Conservation (phyloP, 2,888 invertebrate species). For the Tetanocera ferruginea region DNA sequence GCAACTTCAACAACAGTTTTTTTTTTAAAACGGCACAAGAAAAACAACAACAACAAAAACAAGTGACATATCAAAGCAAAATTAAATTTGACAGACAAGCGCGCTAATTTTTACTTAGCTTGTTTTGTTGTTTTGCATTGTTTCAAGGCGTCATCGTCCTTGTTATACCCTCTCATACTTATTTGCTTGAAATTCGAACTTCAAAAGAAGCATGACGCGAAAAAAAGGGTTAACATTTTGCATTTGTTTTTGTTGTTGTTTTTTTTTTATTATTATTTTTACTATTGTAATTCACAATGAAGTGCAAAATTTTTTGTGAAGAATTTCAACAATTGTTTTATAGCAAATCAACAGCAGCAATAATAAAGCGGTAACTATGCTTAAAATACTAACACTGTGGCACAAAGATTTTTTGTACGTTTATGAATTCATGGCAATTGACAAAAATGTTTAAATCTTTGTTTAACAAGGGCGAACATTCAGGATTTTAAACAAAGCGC, state of each 20-base stretch:
- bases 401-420: neutral
- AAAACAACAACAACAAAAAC: conserved; percentile 20
- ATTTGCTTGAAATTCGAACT: neutral
- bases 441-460: too few relatives aligned
- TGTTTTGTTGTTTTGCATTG: conserved; percentile 50
- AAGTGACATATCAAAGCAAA: conserved; percentile 67
- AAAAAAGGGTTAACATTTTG: conserved; percentile 25
- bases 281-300: neutral
- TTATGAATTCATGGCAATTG: too few relatives aligned
- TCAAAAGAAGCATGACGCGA: conserved; percentile 15
- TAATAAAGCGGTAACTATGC: neutral
- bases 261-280: conserved; percentile 4
- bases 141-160: conserved; percentile 53
- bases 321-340: conserved; percentile 36
- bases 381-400: neutral
- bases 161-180: conserved; percentile 15
- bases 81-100: conserved; percentile 70
- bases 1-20: conserved; percentile 23
- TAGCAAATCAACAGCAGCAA: neutral
- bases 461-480: too few relatives aligned
- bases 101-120: conserved; percentile 65
- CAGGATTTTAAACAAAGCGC: too few relatives aligned
- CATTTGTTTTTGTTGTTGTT: neutral
- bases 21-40: conserved; percentile 19
- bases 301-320: conserved; percentile 24